phyloP scores from a whole-genome alignment of 2,888 invertebrate species.

The Minunthozetes semirufus region DNA sequence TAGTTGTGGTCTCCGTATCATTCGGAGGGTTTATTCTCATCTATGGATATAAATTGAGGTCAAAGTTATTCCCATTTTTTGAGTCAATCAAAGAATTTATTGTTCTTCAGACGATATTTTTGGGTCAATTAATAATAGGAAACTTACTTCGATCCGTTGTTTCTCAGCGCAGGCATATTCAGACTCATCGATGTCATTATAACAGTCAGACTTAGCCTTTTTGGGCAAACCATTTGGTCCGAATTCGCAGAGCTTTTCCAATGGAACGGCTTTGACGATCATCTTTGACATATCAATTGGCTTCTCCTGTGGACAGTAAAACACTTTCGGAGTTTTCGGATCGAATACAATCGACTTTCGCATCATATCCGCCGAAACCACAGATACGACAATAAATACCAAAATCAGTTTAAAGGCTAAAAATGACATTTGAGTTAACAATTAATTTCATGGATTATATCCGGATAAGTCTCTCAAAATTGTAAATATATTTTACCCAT shows the following conservation, averaged over 20 bases:
- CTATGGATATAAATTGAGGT: constrained; percentile 29
- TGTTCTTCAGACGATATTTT: constrained; percentile 46
- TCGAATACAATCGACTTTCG: constrained; percentile 70
- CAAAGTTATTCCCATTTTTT: background rate
- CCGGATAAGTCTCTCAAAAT: background rate
- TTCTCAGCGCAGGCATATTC: constrained; percentile 74
- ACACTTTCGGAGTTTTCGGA: constrained; percentile 69
- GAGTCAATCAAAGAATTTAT: background rate
- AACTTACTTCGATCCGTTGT: constrained; percentile 63
- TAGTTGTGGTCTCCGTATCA: constrained; percentile 41
- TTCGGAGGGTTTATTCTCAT: constrained; percentile 42
- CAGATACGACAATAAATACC: background rate
- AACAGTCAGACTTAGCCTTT: constrained; percentile 69
- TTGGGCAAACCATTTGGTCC: constrained; percentile 60
- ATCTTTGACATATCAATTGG: constrained; percentile 63
- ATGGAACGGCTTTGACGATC: constrained; percentile 55
- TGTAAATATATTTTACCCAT: background rate
- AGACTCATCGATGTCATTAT: constrained; percentile 69
- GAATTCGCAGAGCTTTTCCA: constrained; percentile 66
- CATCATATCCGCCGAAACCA: constrained; percentile 58
- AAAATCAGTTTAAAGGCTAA: constrained; percentile 1
- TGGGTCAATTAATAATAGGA: background rate
- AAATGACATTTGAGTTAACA: background rate
- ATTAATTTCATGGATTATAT: background rate
- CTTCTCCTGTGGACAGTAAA: constrained; percentile 69